These are phyloP conservation scores for Villa cingulata DNA, from an alignment of 2,888 invertebrate genomes.

Conservation along the genomic window DNA sequence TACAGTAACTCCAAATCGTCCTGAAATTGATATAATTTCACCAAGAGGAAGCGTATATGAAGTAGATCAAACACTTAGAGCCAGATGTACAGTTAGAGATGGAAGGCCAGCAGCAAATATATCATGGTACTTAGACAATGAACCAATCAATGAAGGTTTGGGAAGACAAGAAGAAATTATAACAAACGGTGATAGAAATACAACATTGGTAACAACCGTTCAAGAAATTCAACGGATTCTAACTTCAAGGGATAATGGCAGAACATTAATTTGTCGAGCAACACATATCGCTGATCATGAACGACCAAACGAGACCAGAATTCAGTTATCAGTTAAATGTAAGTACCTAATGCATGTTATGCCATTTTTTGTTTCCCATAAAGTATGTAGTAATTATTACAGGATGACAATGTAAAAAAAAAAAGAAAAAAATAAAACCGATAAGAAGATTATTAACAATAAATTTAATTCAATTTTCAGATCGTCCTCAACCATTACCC, in stretches of 20 bases:
- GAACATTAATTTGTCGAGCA: slow-evolving; percentile 50
- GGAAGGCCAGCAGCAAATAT: slow-evolving; percentile 66
- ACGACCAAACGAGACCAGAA: slow-evolving; percentile 20
- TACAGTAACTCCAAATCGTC: slow-evolving; percentile 30
- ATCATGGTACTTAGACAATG: slow-evolving; percentile 55
- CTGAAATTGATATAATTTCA: slow-evolving; percentile 25
- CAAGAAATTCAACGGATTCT: slow-evolving; percentile 52
- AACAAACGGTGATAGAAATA: slow-evolving; percentile 35
- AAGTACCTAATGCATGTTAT: slow-evolving; percentile 28
- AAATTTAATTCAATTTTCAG: slow-evolving; percentile 33
- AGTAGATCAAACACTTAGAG: slow-evolving; percentile 48
- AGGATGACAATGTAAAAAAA: too few species aligned
- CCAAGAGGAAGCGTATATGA: slow-evolving; percentile 26
- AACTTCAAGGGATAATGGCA: slow-evolving; percentile 50
- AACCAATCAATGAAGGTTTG: slow-evolving; percentile 44
- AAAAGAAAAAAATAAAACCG: not conserved
- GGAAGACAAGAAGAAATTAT: slow-evolving; percentile 37
- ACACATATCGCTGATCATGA: slow-evolving; percentile 41
- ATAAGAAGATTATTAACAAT: not conserved
- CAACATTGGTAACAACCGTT: slow-evolving; percentile 47
- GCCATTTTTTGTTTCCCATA: not conserved
- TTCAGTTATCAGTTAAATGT: slow-evolving; percentile 46
- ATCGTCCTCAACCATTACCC: slow-evolving; percentile 47
- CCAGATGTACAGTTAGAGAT: slow-evolving; percentile 51
- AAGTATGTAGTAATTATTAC: too few species aligned